Conservation (phyloP, 2,113 vertebrate genomes). For the Alligator sinensis region DNA sequence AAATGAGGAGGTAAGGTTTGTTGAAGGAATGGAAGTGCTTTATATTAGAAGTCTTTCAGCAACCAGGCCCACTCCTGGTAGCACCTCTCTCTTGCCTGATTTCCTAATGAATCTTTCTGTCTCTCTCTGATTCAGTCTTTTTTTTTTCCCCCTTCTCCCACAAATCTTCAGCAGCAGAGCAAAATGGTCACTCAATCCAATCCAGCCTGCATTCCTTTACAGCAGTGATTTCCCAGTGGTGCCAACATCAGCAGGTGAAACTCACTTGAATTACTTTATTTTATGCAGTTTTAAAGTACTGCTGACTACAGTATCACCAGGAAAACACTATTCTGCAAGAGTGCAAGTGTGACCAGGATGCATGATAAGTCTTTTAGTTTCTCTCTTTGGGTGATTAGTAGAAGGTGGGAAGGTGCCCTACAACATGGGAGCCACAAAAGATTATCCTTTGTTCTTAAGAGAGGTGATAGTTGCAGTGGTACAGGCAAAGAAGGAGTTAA, state of each 20-base stretch:
- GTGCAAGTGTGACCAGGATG: background rate
- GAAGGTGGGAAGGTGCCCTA: background rate
- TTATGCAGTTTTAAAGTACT: background rate
- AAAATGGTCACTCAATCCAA: accelerated
- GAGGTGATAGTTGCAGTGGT: background rate
- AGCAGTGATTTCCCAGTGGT: background rate
- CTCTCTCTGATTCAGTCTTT: background rate
- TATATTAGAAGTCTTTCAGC: background rate
- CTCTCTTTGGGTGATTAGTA: background rate
- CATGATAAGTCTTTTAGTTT: background rate
- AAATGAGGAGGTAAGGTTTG: background rate
- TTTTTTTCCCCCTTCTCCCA: accelerated
- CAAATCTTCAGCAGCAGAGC: background rate
- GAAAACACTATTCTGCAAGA: accelerated
- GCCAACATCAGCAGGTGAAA: background rate
- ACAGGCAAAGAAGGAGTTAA: slow-evolving; percentile 31
- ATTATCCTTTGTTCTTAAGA: background rate
- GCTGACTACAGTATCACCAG: background rate
- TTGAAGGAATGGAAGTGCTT: background rate
- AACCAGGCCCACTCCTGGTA: background rate
- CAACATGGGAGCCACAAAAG: background rate
- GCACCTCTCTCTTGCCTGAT: background rate
- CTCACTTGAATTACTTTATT: background rate
- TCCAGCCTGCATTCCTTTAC: background rate
- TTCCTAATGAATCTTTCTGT: background rate